Base-by-base conservation (phyloP, 2,888 invertebrate genomes). In the Argyresthia albistria region DNA sequence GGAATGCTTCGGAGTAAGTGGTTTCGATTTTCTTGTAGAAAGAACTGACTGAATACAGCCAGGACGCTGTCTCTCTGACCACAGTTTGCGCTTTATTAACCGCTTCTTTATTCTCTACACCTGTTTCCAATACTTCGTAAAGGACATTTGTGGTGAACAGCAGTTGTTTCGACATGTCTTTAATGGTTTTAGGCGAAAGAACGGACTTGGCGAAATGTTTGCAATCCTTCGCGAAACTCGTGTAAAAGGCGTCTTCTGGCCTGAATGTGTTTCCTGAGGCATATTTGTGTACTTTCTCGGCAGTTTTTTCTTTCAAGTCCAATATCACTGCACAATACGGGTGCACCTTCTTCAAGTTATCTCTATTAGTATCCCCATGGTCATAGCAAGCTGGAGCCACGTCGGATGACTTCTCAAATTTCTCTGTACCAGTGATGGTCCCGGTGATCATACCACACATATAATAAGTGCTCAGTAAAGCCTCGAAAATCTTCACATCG, bases 1-100 rank as follows among this genome's bases (percentile, higher is more conserved):
- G 93, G 67, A 95, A 96, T n/a, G 91, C 90, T 2, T 90, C 81
- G 0, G 89, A 79, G 66, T 91, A 93, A 0, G 73, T 74, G 3
- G 65, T 73, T 25, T 91, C 84, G 35, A 92, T 67, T 63, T 88
- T 89, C 50, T 82, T 83, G 45, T 88, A 81, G 65, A 92, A 91
- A 39, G 81, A 84, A 53, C 87, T 79, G 8, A 89, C 72, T 0
- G 91, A 91, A 56, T 81, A 74, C 35, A 88, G 69, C 89, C 90
- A 90, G 0, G 81, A 86, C 1, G 77, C 60, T 0, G 82, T 79
- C 62, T 89, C 84, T 60, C 78, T 80, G 0, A 87, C 59, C 0
- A 74, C 66, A 0, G 69, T 73, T 11, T 71, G 65, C 0, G 80
- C 83, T 2, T 62, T 62, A 16, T 64, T 54, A 36, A 70, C 52